Evolutionary conservation across 2,113 vertebrate species (phyloP).

Genomic region (Ochotona princeps): DNA sequence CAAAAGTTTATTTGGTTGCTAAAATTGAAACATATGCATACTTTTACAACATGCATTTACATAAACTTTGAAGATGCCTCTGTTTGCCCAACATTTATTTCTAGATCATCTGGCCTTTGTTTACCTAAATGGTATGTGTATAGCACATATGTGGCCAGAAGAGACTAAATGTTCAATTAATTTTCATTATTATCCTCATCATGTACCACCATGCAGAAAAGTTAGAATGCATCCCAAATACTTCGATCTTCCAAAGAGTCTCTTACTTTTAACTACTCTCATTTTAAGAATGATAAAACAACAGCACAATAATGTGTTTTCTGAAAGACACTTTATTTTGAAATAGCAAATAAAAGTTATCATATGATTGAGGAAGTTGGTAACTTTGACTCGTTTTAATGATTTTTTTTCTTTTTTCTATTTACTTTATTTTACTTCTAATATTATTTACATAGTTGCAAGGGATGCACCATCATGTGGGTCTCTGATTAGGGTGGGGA

Average conservation of each 20-base stretch:
- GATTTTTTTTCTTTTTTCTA: too few species aligned
- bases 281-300: neutral
- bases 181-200: neutral
- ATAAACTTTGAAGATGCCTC: too few species aligned
- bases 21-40: too few species aligned
- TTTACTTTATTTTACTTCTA: too few species aligned
- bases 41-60: too few species aligned
- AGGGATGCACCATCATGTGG: too few species aligned
- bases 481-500: too few species aligned
- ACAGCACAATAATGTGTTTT: neutral
- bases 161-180: neutral
- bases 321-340: too few species aligned
- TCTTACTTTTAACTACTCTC: neutral
- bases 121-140: neutral
- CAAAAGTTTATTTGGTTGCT: too few species aligned
- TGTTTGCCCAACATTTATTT: neutral
- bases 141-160: neutral
- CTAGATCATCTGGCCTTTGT: neutral
- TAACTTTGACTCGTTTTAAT: neutral
- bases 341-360: constrained; percentile 40
- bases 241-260: neutral
- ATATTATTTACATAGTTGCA: too few species aligned
- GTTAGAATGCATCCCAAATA: neutral
- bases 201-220: neutral
- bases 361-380: neutral